Base-by-base conservation (phyloP, 92 coral and sea anemone species). In the Hydrozoanthus gracilis region DNA sequence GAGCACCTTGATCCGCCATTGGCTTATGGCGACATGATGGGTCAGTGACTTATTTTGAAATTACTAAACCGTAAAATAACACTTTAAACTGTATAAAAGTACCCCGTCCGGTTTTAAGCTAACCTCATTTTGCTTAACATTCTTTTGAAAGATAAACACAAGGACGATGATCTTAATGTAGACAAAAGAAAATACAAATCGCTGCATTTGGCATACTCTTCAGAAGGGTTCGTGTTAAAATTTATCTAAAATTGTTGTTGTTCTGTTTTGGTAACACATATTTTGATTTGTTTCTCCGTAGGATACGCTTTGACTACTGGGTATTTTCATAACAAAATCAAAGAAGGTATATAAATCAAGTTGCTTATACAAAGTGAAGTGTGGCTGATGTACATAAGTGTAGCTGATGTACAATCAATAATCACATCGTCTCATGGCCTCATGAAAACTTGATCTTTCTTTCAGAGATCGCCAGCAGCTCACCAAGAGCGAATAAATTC, bases 401-500 rank as follows among this genome's bases (percentile, higher is more conserved):
- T 71, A 7, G 8, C 6, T 45, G 47, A n/a, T 39, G 45, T 44
- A 47, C 44, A 6, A 18, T 45, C 8, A 46, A 16, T 9, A 4
- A 71, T 46, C 13, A 9, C 39, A 11, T 72, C 16, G 11, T 45
- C 13, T 18, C 47, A 7, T 12, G n/a, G 16, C 49, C 13, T n/a
- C 2, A 44, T 14, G 14, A 12, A 39, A 11, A 9, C 15, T 9
- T 12, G 16, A 44, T 80, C 60, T 8, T 15, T 3, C 2, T 65
- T 80, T 80, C 74, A 80, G 85, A 18, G 17, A 65, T 65, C 11
- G 72, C 66, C n/a, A 49, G 85, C 73, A 80, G 85, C 9, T 80
- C 85, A 35, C 85, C 85, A 65, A 80, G 85, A 64, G 74, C 85
- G 50, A 45, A 80, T 18, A 80, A 80, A 14, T 20, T 80, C 12